Conservation (phyloP, 2,888 invertebrate genomes). For the Thecophora atra region DNA sequence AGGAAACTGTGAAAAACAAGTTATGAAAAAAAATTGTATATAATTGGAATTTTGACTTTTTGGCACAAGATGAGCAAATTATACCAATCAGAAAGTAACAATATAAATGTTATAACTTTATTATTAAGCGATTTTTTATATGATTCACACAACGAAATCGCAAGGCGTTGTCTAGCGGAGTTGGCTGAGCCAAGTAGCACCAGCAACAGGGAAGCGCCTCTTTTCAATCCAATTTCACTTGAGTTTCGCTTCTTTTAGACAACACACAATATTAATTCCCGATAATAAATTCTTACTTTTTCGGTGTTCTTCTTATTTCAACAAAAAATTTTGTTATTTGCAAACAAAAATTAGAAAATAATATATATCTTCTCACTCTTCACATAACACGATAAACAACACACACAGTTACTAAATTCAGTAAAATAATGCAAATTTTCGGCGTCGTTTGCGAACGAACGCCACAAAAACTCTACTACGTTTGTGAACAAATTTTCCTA, state of each 20-base stretch:
- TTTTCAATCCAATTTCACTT: background rate
- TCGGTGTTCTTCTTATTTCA: constrained; percentile 19
- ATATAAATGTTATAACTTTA: constrained; percentile 22
- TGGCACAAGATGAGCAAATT: background rate
- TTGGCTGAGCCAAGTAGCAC: background rate
- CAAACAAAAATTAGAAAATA: constrained; percentile 29
- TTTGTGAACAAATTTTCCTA: no score
- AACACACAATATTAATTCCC: background rate
- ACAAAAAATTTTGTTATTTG: constrained; percentile 31
- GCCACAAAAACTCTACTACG: background rate
- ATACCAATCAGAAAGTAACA: constrained; percentile 19
- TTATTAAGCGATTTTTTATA: background rate
- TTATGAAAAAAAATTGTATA: background rate
- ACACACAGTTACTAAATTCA: constrained; percentile 11
- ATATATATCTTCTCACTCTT: constrained; percentile 18
- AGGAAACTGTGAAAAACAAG: constrained; percentile 11
- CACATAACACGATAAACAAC: constrained; percentile 35
- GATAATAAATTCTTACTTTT: constrained; percentile 18
- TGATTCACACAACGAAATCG: background rate
- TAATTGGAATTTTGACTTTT: background rate
- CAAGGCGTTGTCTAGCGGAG: constrained; percentile 1
- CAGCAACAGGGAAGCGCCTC: background rate
- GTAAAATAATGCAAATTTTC: constrained; percentile 29
- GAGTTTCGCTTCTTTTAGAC: constrained; percentile 22
- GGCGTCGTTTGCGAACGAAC: constrained; percentile 27